These are phyloP conservation scores for Nephotettix cincticeps DNA, from an alignment of 1,140 invertebrate species.

Conservation along the genomic window DNA sequence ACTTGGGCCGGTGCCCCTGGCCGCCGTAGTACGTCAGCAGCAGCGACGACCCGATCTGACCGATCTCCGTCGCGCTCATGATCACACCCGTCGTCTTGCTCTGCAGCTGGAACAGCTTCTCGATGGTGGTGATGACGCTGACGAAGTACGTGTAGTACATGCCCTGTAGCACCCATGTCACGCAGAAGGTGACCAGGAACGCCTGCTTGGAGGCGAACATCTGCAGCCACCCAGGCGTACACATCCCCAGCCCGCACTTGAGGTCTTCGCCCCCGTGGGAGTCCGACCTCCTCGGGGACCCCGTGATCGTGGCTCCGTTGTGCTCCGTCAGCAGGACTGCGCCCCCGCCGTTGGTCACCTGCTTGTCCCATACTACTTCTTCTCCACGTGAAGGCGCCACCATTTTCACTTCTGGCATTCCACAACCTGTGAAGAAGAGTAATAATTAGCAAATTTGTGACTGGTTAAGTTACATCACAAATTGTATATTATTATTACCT, in stretches of 20 bases:
- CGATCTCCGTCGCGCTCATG: constrained; percentile 92
- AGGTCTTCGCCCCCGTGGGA: constrained; percentile 44
- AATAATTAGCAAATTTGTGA: no score
- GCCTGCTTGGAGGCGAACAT: constrained; percentile 84
- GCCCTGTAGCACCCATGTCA: constrained; percentile 87
- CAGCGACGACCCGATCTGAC: constrained; percentile 86
- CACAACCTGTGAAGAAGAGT: not conserved
- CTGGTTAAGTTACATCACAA: no score
- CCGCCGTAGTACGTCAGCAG: constrained; percentile 92
- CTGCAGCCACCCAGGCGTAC: constrained; percentile 68
- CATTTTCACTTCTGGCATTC: constrained; percentile 10
- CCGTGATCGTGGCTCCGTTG: constrained; percentile 12
- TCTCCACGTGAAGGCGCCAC: constrained; percentile 14
- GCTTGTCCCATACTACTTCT: constrained; percentile 25
- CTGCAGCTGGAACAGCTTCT: constrained; percentile 94
- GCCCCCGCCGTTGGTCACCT: constrained; percentile 8
- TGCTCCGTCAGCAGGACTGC: not conserved
- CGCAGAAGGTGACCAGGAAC: constrained; percentile 84
- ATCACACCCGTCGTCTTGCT: constrained; percentile 92
- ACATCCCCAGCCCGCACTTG: constrained; percentile 68
- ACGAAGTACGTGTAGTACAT: constrained; percentile 97
- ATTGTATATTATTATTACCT: no score
- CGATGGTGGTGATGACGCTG: constrained; percentile 94
- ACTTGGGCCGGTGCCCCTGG: constrained; percentile 90
- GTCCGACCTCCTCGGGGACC: constrained; percentile 13